phyloP scores from a whole-genome alignment of 2,797 vertebrate genomes.

The Sardinella longiceps region DNA sequence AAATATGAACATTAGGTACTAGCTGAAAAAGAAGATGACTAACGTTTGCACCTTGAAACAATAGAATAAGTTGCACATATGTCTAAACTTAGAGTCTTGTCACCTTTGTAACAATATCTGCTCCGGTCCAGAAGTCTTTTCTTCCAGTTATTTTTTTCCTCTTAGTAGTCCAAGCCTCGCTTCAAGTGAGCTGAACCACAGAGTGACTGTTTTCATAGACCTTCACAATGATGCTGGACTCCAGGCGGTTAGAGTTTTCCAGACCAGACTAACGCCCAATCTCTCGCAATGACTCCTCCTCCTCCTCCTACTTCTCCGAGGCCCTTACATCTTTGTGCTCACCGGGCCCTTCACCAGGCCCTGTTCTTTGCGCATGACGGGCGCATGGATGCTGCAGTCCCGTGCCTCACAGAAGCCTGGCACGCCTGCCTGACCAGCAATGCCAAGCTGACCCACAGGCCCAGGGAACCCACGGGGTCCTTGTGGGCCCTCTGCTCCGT shows the following conservation, averaged over 20 bases:
- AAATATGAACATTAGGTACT: constrained; percentile 6
- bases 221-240: not conserved
- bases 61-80: not conserved
- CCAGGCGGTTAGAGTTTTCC: not conserved
- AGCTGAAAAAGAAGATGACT: not conserved
- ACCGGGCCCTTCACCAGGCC: constrained; percentile 73
- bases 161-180: not conserved
- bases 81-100: not conserved
- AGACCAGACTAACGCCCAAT: not conserved
- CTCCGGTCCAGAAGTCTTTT: constrained; percentile 11
- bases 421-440: constrained; percentile 61
- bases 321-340: constrained; percentile 62
- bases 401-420: constrained; percentile 75
- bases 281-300: no score
- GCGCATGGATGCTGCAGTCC: constrained; percentile 72
- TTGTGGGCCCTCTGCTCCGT: constrained; percentile 66
- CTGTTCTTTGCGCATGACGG: constrained; percentile 74
- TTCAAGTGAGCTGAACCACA: not conserved
- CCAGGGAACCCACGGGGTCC: constrained; percentile 69
- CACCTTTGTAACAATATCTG: not conserved
- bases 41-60: not conserved
- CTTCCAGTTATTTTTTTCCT: not conserved
- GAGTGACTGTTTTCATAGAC: not conserved
- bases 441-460: constrained; percentile 60
- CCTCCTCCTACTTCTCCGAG: not conserved